Percentiles rank a stretch among this genome's conserved stretches.
phyloP scores from a whole-genome alignment of 1,140 invertebrate species.

The silkworm (Bombyx mori) region DNA sequence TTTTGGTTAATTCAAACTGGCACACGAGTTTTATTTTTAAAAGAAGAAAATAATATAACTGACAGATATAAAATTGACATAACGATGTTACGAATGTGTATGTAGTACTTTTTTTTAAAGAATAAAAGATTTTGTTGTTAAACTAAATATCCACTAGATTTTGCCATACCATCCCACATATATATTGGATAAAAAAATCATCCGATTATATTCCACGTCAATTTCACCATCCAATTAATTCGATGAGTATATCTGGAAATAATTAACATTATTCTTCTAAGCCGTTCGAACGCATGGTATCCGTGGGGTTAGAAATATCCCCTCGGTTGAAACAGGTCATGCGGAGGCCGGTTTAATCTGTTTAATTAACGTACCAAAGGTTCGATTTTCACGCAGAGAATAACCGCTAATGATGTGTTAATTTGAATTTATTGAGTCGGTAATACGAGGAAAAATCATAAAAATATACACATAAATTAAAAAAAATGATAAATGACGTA shows the following conservation, averaged over 20 bases:
- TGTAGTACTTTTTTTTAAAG: too few relatives aligned
- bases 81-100: too few relatives aligned
- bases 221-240: conserved; percentile 23
- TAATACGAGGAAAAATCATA: background rate
- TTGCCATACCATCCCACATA: too few relatives aligned
- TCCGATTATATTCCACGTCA: background rate
- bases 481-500: too few relatives aligned
- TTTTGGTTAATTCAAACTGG: too few relatives aligned
- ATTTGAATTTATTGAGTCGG: conserved; percentile 12
- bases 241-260: conserved; percentile 34
- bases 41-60: too few relatives aligned
- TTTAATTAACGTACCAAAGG: conserved; percentile 42
- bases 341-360: conserved; percentile 28
- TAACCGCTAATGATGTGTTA: conserved; percentile 37
- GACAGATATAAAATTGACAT: too few relatives aligned
- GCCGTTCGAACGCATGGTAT: conserved; percentile 28
- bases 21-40: too few relatives aligned
- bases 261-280: conserved; percentile 39
- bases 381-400: conserved; percentile 34
- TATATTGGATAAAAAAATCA: background rate
- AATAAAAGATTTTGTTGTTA: too few relatives aligned
- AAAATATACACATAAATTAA: too few relatives aligned
- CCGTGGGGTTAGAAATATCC: conserved; percentile 24
- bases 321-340: conserved; percentile 38
- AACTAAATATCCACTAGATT: too few relatives aligned